Base-by-base conservation (phyloP, 1,140 invertebrate species). In the Pinna nobilis region DNA sequence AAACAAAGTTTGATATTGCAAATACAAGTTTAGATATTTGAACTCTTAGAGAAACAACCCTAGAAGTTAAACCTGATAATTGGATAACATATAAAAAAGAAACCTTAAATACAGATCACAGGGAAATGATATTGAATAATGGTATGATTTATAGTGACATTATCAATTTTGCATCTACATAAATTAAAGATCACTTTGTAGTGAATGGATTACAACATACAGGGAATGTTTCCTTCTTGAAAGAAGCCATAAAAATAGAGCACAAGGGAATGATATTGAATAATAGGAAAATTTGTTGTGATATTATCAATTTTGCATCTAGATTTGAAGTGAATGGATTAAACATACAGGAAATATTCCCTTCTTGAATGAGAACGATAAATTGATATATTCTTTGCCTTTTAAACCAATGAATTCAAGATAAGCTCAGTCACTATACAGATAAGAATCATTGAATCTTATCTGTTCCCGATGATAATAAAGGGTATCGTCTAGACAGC, bases 371-470 rank as follows among this genome's bases (percentile, higher is more conserved):
- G 11, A 49, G 15, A 49, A 64, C 18, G 64, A 20, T 50, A 23
- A 35, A 37, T 66, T 44, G 64, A 20, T 7, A 3, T 51, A 66
- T 35, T n/a, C 64, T 35, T 2, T 66, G 3, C 25, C 15, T 33
- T 25, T 66, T n/a, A 50, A n/a, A 23, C 25, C 7, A 1, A 0
- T 23, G 18, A n/a, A 7, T 20, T 1, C 47, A 33, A 35, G 32
- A 51, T 5, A 28, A 18, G 32, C 11, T 2, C 64, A 66, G 23
- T n/a, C n/a, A n/a, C 50, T 64, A 13, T 49, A 66, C 23, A 30
- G 35, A 49, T 1, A 47, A 66, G 9, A 33, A 37, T 23, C 64
- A 66, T 66, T 66, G 64, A 49, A n/a, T 66, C 5, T 20, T 23
- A 15, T 66, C 49, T 5, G n/a, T 53, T 30, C 11, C 15, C 9